A percentile compares a stretch with the other conserved stretches of the same genome.
phyloP scores from a whole-genome alignment of 2,888 invertebrate genomes.

The Philereme transversata region DNA sequence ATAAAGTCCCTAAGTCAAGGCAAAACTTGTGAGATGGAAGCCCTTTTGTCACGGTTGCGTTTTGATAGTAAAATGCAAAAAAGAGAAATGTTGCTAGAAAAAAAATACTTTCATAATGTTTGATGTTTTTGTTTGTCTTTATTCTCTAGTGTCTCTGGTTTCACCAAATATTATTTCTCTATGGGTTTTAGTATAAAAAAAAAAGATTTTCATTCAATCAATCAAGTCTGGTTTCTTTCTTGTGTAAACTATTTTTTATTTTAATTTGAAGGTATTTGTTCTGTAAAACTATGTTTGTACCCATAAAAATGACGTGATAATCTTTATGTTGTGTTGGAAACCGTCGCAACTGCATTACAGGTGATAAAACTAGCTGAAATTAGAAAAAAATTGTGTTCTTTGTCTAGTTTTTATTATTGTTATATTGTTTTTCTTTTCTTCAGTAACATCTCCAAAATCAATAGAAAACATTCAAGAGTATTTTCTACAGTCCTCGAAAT shows the following conservation, averaged over 20 bases:
- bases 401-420: slow-evolving; percentile 10
- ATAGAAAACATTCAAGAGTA: slow-evolving; percentile 18
- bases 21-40: too few species aligned
- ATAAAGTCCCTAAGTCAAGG: too few species aligned
- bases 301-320: slow-evolving; percentile 49
- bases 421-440: slow-evolving; percentile 7
- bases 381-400: slow-evolving; percentile 18
- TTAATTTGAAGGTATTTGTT: slow-evolving; percentile 54
- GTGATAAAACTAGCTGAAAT: slow-evolving; percentile 34
- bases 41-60: too few species aligned
- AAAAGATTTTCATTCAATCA: not conserved
- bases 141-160: too few species aligned
- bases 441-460: slow-evolving; percentile 18
- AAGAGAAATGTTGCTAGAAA: too few species aligned
- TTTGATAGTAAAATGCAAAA: too few species aligned
- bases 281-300: slow-evolving; percentile 36
- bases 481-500: not conserved
- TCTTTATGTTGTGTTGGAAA: slow-evolving; percentile 33
- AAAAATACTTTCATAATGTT: too few species aligned
- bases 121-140: too few species aligned
- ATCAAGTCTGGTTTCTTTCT: not conserved
- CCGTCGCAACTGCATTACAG: slow-evolving; percentile 39
- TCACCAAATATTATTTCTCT: too few species aligned
- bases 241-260: slow-evolving; percentile 12
- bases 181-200: too few species aligned